Percentiles rank a stretch among this genome's conserved stretches.
phyloP scores from a whole-genome alignment of 2,113 vertebrate genomes.

The Callipepla californica region DNA sequence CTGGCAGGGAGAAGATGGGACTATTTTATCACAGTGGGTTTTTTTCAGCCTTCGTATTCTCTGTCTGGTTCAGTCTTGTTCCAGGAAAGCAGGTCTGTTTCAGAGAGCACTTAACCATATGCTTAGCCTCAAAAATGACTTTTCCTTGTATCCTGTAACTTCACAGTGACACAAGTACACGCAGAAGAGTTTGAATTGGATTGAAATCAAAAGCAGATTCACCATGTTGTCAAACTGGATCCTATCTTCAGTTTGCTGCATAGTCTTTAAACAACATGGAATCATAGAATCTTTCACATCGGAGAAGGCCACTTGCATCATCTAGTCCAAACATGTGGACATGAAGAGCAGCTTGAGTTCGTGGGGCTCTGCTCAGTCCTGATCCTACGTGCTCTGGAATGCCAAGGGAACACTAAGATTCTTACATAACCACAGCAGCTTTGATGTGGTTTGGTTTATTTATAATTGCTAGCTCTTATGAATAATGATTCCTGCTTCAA shows the following conservation, averaged over 20 bases:
- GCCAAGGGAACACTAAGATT: background rate
- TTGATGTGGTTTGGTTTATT: slow-evolving; percentile 70
- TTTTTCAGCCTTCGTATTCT: background rate
- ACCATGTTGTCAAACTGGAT: background rate
- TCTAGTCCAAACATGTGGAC: background rate
- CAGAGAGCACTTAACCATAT: background rate
- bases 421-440: slow-evolving; percentile 51
- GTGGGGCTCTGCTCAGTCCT: background rate
- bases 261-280: background rate
- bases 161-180: background rate
- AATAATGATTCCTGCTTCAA: slow-evolving; percentile 52
- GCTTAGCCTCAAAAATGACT: background rate
- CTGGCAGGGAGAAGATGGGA: background rate
- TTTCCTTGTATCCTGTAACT: background rate
- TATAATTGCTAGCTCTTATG: slow-evolving; percentile 41
- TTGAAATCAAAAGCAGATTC: background rate
- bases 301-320: too few relatives aligned
- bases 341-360: background rate
- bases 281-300: too few relatives aligned
- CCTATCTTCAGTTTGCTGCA: background rate
- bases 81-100: background rate
- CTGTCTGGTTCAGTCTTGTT: background rate
- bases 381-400: slow-evolving; percentile 21
- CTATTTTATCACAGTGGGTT: background rate
- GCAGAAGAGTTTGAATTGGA: background rate